Evolutionary conservation across 53 echinoderm and acorn worm genomes (phyloP), one percentile per base, ranked within the genome.

Genomic region (Mesocentrotus franciscanus): DNA sequence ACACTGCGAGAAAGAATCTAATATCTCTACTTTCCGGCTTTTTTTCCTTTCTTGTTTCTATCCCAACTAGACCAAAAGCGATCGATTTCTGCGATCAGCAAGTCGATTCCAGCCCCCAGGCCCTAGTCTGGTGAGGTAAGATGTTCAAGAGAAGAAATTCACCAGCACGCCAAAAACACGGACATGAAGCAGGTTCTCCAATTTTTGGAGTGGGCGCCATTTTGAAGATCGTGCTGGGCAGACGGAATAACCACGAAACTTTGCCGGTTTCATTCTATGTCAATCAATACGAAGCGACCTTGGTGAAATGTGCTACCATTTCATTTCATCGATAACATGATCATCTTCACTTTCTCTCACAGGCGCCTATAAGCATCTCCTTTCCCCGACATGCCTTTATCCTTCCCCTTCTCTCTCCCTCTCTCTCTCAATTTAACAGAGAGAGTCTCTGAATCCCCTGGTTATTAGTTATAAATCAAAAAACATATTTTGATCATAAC

Each of bases 231-330:
- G 95, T 94, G 95, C 85, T 70, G 34, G 36, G 27, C 14, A 78
- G 87, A 61, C 64, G 42, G 55, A 57, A 85, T 68, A 94, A 81
- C 59, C 85, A 62, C 87, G 70, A 64, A 94, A 94, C 85, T 85
- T 85, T 85, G 71, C 95, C 85, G 70, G 85, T 62, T 94, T 94
- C 87, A 85, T 42, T 93, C 93, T 62, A 61, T 62, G 55, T 49
- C 87, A 85, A 94, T 94, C 95, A 85, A 94, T 94, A 85, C 22
- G 11, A 36, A 26, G 16, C 95, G 95, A 94, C 95, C 95, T 94
- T 94, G 95, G 95, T 85, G 95, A 71, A 94, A 85, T 94, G 85
- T 71, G 95, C 83, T 93, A 93, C 94, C 94, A 79, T 79, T 78
- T 81, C 94, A 93, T 93, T 75, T 64, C 20, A 92, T 72, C 71